These are phyloP conservation scores for Vidua chalybeata DNA, from an alignment of 2,113 vertebrate species.

Conservation along the genomic window DNA sequence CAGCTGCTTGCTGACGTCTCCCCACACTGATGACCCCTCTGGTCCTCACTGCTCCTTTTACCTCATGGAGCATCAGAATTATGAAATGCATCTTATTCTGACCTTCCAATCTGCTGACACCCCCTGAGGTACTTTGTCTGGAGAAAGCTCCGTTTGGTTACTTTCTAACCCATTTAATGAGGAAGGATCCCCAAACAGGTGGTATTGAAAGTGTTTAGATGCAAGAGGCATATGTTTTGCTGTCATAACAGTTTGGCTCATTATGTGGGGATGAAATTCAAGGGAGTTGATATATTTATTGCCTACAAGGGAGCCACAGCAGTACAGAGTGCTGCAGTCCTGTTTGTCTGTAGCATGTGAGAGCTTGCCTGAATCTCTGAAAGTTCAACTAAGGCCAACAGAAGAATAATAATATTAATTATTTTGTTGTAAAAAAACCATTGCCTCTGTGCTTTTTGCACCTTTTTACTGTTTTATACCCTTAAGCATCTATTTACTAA, in stretches of 20 bases:
- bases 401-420: not conserved
- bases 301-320: not conserved
- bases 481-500: conserved; percentile 11
- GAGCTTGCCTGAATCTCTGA: not conserved
- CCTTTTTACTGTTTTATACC: conserved; percentile 15
- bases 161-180: conserved; percentile 48
- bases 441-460: not conserved
- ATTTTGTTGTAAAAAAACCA: not conserved
- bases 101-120: not conserved
- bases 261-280: conserved; percentile 35
- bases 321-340: not conserved
- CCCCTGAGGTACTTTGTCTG: not conserved
- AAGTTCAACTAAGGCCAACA: not conserved
- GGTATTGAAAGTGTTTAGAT: conserved; percentile 45
- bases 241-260: conserved; percentile 54
- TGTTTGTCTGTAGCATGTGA: not conserved
- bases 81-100: not conserved
- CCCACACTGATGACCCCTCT: not conserved
- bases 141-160: conserved; percentile 45
- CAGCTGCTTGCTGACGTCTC: not conserved
- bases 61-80: accelerated
- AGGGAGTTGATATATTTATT: conserved; percentile 19
- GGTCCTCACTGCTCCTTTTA: not conserved
- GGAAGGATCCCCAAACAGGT: conserved; percentile 56
- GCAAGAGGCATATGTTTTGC: conserved; percentile 17